Percentiles rank a stretch among this genome's conserved stretches.
These are phyloP conservation scores for Tipula unca DNA, from an alignment of 2,888 invertebrate species.

Conservation along the genomic window DNA sequence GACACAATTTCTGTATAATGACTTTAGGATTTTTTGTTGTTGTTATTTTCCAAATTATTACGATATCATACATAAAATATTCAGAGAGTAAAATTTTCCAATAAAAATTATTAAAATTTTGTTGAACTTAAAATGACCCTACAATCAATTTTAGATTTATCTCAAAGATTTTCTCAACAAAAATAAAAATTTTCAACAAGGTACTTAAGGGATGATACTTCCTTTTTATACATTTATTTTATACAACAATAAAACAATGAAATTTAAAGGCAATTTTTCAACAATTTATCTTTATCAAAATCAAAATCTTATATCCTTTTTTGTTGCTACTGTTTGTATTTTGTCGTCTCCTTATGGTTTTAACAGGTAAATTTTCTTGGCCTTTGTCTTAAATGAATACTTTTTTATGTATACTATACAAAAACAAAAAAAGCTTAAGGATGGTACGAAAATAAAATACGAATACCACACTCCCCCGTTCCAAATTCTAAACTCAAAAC, in stretches of 20 bases:
- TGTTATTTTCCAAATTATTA: not conserved
- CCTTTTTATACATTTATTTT: not conserved
- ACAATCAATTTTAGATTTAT: slow-evolving; percentile 14
- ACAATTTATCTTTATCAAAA: not conserved
- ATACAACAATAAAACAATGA: not conserved
- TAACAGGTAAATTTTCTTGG: not conserved
- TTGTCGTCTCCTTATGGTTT: not conserved
- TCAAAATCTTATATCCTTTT: slow-evolving; percentile 1
- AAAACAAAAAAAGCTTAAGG: not conserved
- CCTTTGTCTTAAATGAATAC: not conserved
- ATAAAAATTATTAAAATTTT: slow-evolving; percentile 1
- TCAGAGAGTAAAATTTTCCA: not conserved
- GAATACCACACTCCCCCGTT: not conserved
- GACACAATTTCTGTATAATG: not conserved
- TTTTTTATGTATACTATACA: not conserved
- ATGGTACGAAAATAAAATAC: not conserved
- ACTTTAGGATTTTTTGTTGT: not conserved
- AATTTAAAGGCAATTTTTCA: not conserved
- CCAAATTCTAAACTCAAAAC: not conserved
- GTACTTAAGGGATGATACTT: not conserved
- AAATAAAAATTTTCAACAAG: not conserved
- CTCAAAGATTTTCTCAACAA: not conserved
- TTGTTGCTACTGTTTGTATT: not conserved
- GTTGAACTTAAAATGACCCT: not conserved
- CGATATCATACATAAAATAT: not conserved